Evolutionary conservation across 1,140 invertebrate genomes (phyloP).

Genomic region (Teleopsis dalmanni): DNA sequence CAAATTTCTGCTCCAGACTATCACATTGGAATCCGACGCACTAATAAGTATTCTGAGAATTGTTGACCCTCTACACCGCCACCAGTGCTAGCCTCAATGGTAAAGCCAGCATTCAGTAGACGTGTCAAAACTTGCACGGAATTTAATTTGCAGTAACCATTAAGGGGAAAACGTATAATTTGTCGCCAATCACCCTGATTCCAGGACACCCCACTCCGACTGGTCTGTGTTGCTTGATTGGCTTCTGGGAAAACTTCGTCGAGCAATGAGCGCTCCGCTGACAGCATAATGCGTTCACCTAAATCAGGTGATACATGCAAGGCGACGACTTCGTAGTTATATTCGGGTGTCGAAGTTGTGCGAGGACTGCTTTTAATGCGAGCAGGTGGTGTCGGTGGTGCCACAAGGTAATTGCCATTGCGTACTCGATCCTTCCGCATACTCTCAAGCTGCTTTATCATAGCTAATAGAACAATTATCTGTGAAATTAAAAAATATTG

Average conservation of each 20-base stretch:
- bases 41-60: constrained; percentile 86
- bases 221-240: constrained; percentile 74
- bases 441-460: constrained; percentile 67
- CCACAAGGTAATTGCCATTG: constrained; percentile 47
- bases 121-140: constrained; percentile 83
- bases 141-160: constrained; percentile 88
- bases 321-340: constrained; percentile 73
- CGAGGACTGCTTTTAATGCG: constrained; percentile 38
- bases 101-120: constrained; percentile 76
- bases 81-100: constrained; percentile 74
- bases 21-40: constrained; percentile 52
- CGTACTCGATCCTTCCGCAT: constrained; percentile 65
- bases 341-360: constrained; percentile 31
- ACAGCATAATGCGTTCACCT: constrained; percentile 78
- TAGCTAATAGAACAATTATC: constrained; percentile 52
- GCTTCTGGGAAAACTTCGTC: constrained; percentile 84
- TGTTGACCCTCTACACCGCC: constrained; percentile 86
- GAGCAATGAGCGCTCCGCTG: constrained; percentile 69
- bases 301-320: constrained; percentile 83
- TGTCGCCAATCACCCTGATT: constrained; percentile 76
- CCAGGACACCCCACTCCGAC: constrained; percentile 71
- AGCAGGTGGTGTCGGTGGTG: constrained; percentile 34
- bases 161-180: constrained; percentile 83
- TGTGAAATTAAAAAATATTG: background rate
- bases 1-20: no score